A percentile compares a stretch with the other conserved stretches of the same genome.
Evolutionary conservation across 2,888 invertebrate genomes (phyloP).

Genomic region (Zhuqinia jingwanae): DNA sequence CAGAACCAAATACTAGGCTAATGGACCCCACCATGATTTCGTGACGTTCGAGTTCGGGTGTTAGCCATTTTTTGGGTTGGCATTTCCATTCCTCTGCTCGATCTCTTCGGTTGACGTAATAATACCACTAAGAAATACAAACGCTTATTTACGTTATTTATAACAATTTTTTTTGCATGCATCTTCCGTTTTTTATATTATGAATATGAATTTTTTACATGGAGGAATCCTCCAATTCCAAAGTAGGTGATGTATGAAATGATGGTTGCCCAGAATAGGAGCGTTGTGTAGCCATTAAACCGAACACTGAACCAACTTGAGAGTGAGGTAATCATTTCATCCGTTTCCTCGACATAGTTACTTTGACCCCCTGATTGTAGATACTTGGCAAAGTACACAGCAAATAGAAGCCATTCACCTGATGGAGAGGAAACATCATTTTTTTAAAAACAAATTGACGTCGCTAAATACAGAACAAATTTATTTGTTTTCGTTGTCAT

Average conservation of each 20-base stretch:
- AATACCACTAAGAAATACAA: slow-evolving; percentile 85
- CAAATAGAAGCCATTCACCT: slow-evolving; percentile 87
- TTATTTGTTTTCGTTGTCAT: neutral
- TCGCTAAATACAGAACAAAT: slow-evolving; percentile 8
- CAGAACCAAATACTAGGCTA: slow-evolving; percentile 82
- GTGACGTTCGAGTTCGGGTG: slow-evolving; percentile 86
- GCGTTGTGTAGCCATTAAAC: slow-evolving; percentile 74
- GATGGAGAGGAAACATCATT: no score
- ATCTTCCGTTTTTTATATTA: no score
- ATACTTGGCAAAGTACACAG: slow-evolving; percentile 85
- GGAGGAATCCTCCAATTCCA: slow-evolving; percentile 86
- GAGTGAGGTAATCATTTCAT: slow-evolving; percentile 73
- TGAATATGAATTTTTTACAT: slow-evolving; percentile 83
- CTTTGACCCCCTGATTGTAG: slow-evolving; percentile 80
- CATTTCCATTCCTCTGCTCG: slow-evolving; percentile 87
- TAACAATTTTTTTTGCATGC: neutral
- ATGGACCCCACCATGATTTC: slow-evolving; percentile 86
- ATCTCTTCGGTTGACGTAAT: slow-evolving; percentile 85
- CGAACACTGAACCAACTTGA: slow-evolving; percentile 75
- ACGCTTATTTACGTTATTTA: neutral
- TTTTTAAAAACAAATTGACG: no score
- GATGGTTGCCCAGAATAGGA: slow-evolving; percentile 82
- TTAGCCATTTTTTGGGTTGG: slow-evolving; percentile 87
- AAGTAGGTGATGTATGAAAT: slow-evolving; percentile 85
- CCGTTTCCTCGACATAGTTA: slow-evolving; percentile 76